Evolutionary conservation across 2,113 vertebrate genomes (phyloP).

Genomic region (Dromiciops gliroides): DNA sequence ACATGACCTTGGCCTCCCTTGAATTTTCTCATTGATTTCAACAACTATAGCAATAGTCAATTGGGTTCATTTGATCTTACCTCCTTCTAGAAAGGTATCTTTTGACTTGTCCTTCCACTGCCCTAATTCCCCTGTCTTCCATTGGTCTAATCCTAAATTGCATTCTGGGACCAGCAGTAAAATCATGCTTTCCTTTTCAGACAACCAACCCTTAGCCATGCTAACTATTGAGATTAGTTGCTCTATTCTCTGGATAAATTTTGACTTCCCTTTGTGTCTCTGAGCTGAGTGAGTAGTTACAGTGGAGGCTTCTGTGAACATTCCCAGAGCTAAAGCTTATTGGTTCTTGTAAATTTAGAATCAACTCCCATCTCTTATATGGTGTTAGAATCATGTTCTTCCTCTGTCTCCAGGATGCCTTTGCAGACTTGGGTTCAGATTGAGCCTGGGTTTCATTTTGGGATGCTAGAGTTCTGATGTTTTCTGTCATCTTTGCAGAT

Average conservation of each 20-base stretch:
- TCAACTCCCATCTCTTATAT: not conserved
- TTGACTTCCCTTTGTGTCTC: not conserved
- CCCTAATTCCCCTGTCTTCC: slow-evolving; percentile 7
- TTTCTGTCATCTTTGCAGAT: slow-evolving; percentile 13
- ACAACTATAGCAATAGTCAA: slow-evolving; percentile 15
- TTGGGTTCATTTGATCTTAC: not conserved
- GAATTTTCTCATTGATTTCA: slow-evolving; percentile 12
- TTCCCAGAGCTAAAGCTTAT: not conserved
- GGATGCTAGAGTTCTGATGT: slow-evolving; percentile 6
- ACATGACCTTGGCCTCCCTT: not conserved
- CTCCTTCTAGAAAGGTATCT: slow-evolving; percentile 44
- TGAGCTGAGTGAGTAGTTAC: not conserved
- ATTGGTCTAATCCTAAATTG: slow-evolving; percentile 5
- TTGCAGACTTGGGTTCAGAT: not conserved
- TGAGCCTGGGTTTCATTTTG: not conserved
- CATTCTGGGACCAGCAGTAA: slow-evolving; percentile 53
- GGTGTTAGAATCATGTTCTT: not conserved
- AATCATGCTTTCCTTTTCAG: not conserved
- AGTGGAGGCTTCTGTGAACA: not conserved
- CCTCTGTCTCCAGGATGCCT: not conserved
- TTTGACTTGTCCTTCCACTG: slow-evolving; percentile 30
- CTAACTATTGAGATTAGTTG: not conserved
- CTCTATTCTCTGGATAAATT: not conserved
- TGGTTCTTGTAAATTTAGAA: not conserved
- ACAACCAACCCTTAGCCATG: not conserved